Percentiles rank a stretch among this genome's conserved stretches.
These are phyloP conservation scores for Macrosteles quadrilineatus DNA, from an alignment of 1,140 invertebrate genomes.

Conservation along the genomic window DNA sequence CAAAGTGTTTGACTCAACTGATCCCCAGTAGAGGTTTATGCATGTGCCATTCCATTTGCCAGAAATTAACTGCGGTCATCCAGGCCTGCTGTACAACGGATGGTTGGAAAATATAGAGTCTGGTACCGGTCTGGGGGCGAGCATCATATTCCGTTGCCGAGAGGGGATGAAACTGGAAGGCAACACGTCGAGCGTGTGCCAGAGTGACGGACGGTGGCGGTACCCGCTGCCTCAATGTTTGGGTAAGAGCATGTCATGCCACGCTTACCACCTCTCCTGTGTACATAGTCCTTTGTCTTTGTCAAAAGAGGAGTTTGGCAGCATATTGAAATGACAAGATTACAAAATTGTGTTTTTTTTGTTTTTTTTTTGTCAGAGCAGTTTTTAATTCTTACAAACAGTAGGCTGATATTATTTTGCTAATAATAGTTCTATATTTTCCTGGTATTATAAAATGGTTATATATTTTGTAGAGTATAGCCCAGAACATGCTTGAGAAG, in stretches of 20 bases:
- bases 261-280: neutral
- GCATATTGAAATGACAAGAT: too few species aligned
- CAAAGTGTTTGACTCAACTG: too few species aligned
- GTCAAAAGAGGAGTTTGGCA: too few species aligned
- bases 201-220: conserved; percentile 90
- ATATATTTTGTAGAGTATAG: too few species aligned
- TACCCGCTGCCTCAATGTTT: conserved; percentile 87
- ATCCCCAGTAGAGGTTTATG: conserved; percentile 14
- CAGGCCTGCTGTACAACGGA: conserved; percentile 88
- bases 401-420: too few species aligned
- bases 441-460: too few species aligned
- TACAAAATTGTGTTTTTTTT: too few species aligned
- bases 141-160: conserved; percentile 91
- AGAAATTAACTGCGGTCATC: conserved; percentile 95
- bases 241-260: conserved; percentile 52
- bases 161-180: conserved; percentile 91
- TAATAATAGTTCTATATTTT: too few species aligned
- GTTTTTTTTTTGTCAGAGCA: too few species aligned
- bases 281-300: neutral
- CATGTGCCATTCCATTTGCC: conserved; percentile 32
- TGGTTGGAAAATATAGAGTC: conserved; percentile 92
- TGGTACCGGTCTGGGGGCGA: conserved; percentile 85
- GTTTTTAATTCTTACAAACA: too few species aligned
- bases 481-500: too few species aligned
- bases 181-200: conserved; percentile 85